Conservation (phyloP, 2,888 invertebrate species). For the Eurytoma adleriae region DNA sequence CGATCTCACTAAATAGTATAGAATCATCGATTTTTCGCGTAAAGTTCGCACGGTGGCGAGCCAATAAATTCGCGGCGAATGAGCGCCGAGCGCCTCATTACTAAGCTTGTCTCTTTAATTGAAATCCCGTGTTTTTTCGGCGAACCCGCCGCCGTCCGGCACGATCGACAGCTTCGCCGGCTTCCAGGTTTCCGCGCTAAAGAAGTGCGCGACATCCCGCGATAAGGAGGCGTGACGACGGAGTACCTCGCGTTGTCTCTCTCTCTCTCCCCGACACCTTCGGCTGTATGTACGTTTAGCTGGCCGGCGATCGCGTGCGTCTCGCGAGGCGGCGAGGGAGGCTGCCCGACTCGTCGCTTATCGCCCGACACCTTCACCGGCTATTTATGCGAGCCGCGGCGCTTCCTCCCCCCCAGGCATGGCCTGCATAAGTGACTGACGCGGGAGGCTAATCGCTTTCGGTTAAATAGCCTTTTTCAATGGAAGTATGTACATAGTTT, state of each 20-base stretch:
- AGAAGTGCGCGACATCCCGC: slow-evolving; percentile 29
- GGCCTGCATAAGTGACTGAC: not conserved
- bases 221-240: slow-evolving; percentile 29
- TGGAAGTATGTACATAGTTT: not conserved
- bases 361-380: slow-evolving; percentile 9
- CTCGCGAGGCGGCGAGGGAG: not conserved
- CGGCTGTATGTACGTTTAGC: not conserved
- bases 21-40: slow-evolving; percentile 57
- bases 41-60: slow-evolving; percentile 65
- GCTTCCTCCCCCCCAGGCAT: too few relatives aligned
- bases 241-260: not conserved
- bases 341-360: not conserved
- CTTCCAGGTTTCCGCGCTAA: slow-evolving; percentile 25
- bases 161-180: slow-evolving; percentile 24
- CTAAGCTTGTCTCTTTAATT: slow-evolving; percentile 80
- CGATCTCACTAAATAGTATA: too few relatives aligned
- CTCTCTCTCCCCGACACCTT: not conserved
- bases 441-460: slow-evolving; percentile 7
- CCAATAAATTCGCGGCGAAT: slow-evolving; percentile 71
- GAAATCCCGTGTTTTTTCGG: slow-evolving; percentile 79
- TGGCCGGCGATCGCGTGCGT: slow-evolving; percentile 5
- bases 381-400: not conserved
- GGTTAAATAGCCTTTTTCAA: not conserved
- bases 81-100: slow-evolving; percentile 76
- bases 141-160: not conserved